These are phyloP conservation scores for Drosophila subquinaria DNA, from an alignment of 2,888 invertebrate genomes.

Conservation along the genomic window DNA sequence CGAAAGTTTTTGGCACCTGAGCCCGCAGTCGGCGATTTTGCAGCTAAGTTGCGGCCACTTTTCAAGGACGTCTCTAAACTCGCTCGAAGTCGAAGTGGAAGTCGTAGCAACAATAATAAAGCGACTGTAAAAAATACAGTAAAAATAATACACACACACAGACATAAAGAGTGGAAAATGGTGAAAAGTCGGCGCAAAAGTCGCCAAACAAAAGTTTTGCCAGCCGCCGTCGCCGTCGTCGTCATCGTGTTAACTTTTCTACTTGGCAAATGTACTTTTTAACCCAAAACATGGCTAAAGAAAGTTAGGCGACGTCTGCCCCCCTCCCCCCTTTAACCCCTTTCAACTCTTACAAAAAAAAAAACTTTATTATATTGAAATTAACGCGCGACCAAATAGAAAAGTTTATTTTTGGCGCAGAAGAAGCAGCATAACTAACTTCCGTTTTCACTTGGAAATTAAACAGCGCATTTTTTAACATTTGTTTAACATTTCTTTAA, in stretches of 20 bases:
- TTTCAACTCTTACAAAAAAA: background rate
- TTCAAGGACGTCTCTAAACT: slow-evolving; percentile 84
- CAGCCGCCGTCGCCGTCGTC: slow-evolving; percentile 38
- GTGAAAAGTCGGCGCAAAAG: slow-evolving; percentile 70
- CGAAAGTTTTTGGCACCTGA: slow-evolving; percentile 57
- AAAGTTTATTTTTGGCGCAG: slow-evolving; percentile 17
- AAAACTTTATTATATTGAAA: slow-evolving; percentile 68
- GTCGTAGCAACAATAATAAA: slow-evolving; percentile 50
- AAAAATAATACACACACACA: slow-evolving; percentile 13
- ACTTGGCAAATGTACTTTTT: slow-evolving; percentile 59
- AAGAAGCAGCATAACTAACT: slow-evolving; percentile 25
- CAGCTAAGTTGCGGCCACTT: slow-evolving; percentile 64
- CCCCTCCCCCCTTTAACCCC: background rate
- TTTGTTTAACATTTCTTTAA: background rate
- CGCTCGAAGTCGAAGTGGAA: slow-evolving; percentile 58
- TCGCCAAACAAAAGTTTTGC: slow-evolving; percentile 73
- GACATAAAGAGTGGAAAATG: slow-evolving; percentile 18
- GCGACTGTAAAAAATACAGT: slow-evolving; percentile 43
- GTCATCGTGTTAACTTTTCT: slow-evolving; percentile 52
- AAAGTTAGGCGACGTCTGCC: slow-evolving; percentile 60
- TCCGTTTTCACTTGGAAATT: slow-evolving; percentile 56
- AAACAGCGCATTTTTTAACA: background rate
- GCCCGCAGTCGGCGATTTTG: slow-evolving; percentile 24
- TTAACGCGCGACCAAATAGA: slow-evolving; percentile 50
- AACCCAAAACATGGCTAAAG: slow-evolving; percentile 67